Percentiles rank a stretch among this genome's conserved stretches.
phyloP scores from a whole-genome alignment of 2,797 vertebrate species.

The Aplochiton taeniatus region DNA sequence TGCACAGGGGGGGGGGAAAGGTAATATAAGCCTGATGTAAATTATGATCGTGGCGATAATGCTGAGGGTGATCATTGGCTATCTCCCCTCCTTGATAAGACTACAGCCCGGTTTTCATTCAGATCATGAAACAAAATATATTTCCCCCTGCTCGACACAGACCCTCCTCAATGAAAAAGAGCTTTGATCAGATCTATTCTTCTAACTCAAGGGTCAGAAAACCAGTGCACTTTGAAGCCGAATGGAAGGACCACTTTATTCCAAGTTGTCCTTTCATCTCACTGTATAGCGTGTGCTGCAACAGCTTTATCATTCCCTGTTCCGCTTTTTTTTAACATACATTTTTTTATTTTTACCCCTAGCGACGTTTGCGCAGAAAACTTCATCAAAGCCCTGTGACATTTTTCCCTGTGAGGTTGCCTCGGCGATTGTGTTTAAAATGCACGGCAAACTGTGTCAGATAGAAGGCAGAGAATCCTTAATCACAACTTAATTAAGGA shows the following conservation, averaged over 20 bases:
- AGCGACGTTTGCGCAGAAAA: constrained; percentile 71
- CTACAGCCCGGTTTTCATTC: constrained; percentile 49
- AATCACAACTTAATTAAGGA: constrained; percentile 88
- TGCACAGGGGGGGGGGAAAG: constrained; percentile 29
- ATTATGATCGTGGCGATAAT: constrained; percentile 66
- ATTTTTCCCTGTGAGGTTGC: constrained; percentile 80
- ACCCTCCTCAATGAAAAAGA: constrained; percentile 42
- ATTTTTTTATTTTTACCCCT: constrained; percentile 15
- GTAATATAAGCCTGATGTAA: constrained; percentile 60
- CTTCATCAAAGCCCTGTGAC: constrained; percentile 79
- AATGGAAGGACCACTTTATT: constrained; percentile 17
- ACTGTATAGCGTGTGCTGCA: constrained; percentile 37
- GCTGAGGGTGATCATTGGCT: constrained; percentile 62
- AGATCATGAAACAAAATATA: constrained; percentile 56
- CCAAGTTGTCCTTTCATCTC: constrained; percentile 31
- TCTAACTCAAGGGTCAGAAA: constrained; percentile 43
- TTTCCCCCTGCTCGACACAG: constrained; percentile 40
- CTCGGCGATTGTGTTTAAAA: constrained; percentile 81
- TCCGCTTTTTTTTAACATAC: constrained; percentile 36
- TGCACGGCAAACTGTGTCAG: constrained; percentile 80
- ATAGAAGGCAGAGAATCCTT: constrained; percentile 86
- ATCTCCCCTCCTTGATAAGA: constrained; percentile 62
- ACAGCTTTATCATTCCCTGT: constrained; percentile 38
- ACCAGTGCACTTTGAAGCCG: constrained; percentile 23
- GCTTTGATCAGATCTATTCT: constrained; percentile 45